These are phyloP conservation scores for Tribolium madens DNA, from an alignment of 1,140 invertebrate genomes.

Conservation along the genomic window DNA sequence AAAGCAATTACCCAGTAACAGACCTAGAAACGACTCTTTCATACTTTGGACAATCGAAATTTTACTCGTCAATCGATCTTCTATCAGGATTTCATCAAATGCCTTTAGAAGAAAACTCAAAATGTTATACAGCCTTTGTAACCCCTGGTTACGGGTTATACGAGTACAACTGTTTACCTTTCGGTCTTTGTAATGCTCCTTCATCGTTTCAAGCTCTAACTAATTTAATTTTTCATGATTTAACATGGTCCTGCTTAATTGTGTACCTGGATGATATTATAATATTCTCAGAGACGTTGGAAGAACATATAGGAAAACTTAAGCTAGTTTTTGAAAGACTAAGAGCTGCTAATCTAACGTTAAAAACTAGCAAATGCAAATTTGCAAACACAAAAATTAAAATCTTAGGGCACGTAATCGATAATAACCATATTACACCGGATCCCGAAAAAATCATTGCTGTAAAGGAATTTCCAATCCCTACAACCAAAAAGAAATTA, in stretches of 20 bases:
- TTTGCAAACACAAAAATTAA: neutral
- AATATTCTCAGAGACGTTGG: constrained; percentile 5
- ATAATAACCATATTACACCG: neutral
- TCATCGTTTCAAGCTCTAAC: constrained; percentile 45
- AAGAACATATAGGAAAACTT: constrained; percentile 32
- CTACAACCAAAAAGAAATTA: constrained; percentile 9
- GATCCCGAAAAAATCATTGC: constrained; percentile 5
- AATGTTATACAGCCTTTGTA: neutral
- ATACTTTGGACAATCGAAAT: too few relatives aligned
- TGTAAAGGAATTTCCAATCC: neutral
- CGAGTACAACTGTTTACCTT: constrained; percentile 40
- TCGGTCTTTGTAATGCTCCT: constrained; percentile 53
- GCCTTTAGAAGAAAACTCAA: neutral
- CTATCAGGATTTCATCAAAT: too few relatives aligned
- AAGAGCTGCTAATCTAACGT: neutral
- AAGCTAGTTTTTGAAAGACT: neutral
- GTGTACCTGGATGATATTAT: constrained; percentile 44
- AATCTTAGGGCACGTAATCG: constrained; percentile 2
- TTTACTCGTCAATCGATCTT: too few relatives aligned
- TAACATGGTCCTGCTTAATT: constrained; percentile 36
- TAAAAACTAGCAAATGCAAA: constrained; percentile 1
- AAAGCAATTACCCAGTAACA: too few relatives aligned
- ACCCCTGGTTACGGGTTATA: constrained; percentile 2
- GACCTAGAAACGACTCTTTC: too few relatives aligned
- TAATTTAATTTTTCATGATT: constrained; percentile 14